A percentile compares a stretch with the other conserved stretches of the same genome.
Conservation (phyloP, 2,797 vertebrate genomes). For the Cephalopachus bancanus region DNA sequence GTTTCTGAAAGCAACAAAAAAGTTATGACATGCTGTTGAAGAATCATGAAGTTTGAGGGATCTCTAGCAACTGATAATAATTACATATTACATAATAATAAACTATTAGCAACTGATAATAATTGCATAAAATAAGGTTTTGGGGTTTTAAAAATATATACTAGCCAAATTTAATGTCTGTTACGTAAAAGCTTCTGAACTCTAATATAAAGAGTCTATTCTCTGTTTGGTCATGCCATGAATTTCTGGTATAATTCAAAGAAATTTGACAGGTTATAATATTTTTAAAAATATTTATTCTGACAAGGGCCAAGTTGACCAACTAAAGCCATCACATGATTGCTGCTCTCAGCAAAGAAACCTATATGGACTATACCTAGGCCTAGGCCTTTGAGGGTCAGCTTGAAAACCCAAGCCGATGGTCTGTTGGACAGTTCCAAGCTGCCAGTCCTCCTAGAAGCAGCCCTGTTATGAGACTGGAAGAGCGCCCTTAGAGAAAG, state of each 20-base stretch:
- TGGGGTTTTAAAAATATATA: neutral
- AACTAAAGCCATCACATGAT: no score
- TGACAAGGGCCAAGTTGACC: neutral
- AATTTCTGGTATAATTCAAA: conserved; percentile 39
- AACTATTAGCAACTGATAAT: neutral
- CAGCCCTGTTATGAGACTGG: no score
- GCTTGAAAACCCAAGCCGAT: no score
- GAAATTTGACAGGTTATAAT: neutral
- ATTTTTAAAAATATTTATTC: conserved; percentile 49
- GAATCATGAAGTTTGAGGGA: neutral
- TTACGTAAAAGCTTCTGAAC: conserved; percentile 56
- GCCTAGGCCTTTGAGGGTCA: no score
- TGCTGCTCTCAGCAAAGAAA: no score
- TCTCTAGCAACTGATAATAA: neutral
- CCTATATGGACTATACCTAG: no score
- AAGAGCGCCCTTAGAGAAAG: no score
- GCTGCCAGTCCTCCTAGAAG: no score
- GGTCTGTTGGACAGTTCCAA: no score
- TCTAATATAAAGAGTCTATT: neutral
- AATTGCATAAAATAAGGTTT: neutral
- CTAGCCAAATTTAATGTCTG: conserved; percentile 1
- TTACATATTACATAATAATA: neutral
- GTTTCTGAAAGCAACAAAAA: conserved; percentile 88
- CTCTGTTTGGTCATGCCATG: conserved; percentile 22
- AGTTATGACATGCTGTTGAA: conserved; percentile 52